Evolutionary conservation across 2,113 vertebrate genomes (phyloP), one percentile per base, ranked within the genome.

Genomic region (Rhinoptilus africanus): DNA sequence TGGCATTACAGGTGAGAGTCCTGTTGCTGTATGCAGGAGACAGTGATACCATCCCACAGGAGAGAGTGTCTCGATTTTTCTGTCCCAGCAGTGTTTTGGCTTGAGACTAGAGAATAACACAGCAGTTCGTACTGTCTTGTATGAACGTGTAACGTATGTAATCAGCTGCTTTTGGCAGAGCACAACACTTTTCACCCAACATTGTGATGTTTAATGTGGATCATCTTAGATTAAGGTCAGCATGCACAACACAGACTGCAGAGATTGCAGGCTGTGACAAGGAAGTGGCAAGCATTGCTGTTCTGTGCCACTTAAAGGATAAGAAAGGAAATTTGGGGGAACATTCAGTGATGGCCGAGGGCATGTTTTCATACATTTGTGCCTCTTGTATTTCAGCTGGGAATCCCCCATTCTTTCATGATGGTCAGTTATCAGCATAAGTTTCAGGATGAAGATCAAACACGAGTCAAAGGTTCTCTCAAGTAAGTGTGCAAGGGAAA

Each of bases 361-460:
- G 12, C 53, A 17, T 0, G 0, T 43, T 83, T 24, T 67, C 51
- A 34, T 62, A 3, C 8, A 11, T 76, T 62, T 77, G 39, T 67
- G 23, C 27, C 37, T 88, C 91, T 96, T 94, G 57, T 91, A 72
- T 89, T 92, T 86, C 98, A 99, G 99, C 98, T 99, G 73, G 99
- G 99, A 85, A 99, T 99, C 94, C 99, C 99, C 41, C 99, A 99
- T 96, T 99, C 99, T 68, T 99, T 99, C 74, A 93, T 99, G 92
- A 99, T 99, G 98, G 98, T 99, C 98, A 99, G 99, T 97, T 99
- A 99, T 81, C 99, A 99, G 96, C 99, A 99, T 98, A 99, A 99
- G 97, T 99, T 99, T 98, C 99, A 99, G 97, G 99, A 99, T 63
- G 99, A 99, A 4, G 99, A 99, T 93, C 99, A 99, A 98, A 99